phyloP scores from a whole-genome alignment of 1,140 invertebrate genomes.

The Cydia amplana region DNA sequence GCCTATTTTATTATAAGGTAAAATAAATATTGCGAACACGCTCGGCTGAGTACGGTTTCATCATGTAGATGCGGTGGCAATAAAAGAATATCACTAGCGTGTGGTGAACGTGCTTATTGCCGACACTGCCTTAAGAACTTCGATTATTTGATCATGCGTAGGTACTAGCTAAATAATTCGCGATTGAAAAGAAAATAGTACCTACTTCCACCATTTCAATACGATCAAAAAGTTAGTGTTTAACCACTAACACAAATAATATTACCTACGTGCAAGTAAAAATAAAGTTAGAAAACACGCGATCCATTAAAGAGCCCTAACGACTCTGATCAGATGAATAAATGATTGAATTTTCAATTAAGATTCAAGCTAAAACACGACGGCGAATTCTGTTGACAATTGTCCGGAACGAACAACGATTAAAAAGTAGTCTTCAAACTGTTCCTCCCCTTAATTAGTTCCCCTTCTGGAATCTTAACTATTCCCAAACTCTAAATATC shows the following conservation, averaged over 20 bases:
- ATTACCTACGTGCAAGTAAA: constrained; percentile 49
- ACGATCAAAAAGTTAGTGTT: constrained; percentile 18
- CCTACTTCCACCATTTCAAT: constrained; percentile 47
- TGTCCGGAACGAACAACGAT: constrained; percentile 49
- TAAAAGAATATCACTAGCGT: constrained; percentile 39
- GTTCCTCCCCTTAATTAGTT: constrained; percentile 21
- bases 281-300: constrained; percentile 62
- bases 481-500: constrained; percentile 15
- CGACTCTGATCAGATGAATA: constrained; percentile 75
- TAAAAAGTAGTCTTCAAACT: constrained; percentile 47
- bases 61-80: constrained; percentile 51
- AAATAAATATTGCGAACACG: constrained; percentile 55
- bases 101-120: constrained; percentile 28
- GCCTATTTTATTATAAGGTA: constrained; percentile 58
- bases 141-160: constrained; percentile 32
- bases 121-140: background rate
- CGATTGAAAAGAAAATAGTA: background rate
- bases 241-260: background rate
- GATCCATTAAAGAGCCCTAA: constrained; percentile 69
- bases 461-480: constrained; percentile 20
- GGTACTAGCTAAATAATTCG: constrained; percentile 11
- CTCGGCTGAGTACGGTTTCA: constrained; percentile 50
- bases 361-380: constrained; percentile 64
- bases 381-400: constrained; percentile 71
- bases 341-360: constrained; percentile 79